Percentiles rank a stretch among this genome's conserved stretches.
Evolutionary conservation across 2,113 vertebrate species (phyloP).

Genomic region (Pseudorasbora parva): DNA sequence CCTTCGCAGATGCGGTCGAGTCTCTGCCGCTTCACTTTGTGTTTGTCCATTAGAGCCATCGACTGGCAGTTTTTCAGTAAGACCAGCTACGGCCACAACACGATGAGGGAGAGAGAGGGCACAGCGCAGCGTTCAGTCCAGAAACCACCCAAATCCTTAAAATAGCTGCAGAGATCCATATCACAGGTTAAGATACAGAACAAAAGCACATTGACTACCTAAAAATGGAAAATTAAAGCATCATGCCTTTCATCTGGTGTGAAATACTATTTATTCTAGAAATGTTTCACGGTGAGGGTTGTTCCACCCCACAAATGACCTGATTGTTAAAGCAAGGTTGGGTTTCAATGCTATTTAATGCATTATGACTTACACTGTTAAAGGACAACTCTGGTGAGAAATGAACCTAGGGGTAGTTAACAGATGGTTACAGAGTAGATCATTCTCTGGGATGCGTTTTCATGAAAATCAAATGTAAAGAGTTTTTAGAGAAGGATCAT

Average conservation of each 20-base stretch:
- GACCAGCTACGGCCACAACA: constrained; percentile 61
- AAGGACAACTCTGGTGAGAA: no score
- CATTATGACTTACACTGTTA: no score
- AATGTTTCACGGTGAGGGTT: not conserved
- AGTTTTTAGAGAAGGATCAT: no score
- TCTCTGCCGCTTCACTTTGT: constrained; percentile 91
- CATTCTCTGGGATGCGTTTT: no score
- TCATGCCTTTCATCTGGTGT: no score
- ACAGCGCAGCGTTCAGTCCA: constrained; percentile 39
- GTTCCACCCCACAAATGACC: not conserved
- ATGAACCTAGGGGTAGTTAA: no score
- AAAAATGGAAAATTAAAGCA: no score
- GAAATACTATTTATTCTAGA: not conserved
- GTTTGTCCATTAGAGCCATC: constrained; percentile 88
- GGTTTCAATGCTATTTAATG: no score
- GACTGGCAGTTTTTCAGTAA: constrained; percentile 71
- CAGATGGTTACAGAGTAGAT: no score
- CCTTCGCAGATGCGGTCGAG: constrained; percentile 86
- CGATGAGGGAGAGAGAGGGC: constrained; percentile 7
- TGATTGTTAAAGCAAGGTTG: not conserved
- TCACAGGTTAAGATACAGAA: not conserved
- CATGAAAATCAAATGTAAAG: no score
- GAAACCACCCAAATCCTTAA: constrained; percentile 43
- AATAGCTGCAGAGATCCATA: constrained; percentile 55
- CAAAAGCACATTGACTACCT: not conserved